phyloP scores from a whole-genome alignment of 30 jellyfish, hydroid and myxozoan genomes.

The Nemopilema nomurai region DNA sequence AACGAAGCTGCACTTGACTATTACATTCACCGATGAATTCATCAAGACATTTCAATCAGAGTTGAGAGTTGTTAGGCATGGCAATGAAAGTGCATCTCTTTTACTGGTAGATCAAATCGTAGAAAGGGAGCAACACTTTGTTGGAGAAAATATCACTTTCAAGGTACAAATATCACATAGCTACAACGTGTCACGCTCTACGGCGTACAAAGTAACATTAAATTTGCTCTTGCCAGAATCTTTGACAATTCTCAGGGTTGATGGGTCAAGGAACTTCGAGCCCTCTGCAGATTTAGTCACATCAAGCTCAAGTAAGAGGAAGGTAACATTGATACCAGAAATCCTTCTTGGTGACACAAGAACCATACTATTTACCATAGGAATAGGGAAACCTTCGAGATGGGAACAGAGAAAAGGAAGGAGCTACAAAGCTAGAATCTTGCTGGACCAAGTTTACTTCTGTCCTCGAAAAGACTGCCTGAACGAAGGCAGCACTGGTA shows the following conservation, averaged over 20 bases:
- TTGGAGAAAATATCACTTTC: constrained; percentile 10
- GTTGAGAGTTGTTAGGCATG: background rate
- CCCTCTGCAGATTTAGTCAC: background rate
- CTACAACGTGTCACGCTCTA: background rate
- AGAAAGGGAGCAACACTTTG: background rate
- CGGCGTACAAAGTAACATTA: constrained; percentile 6
- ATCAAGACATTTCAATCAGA: background rate
- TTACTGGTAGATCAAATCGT: background rate
- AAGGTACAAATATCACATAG: background rate
- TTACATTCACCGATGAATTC: background rate
- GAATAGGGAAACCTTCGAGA: background rate
- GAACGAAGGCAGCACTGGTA: background rate
- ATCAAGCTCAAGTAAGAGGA: background rate
- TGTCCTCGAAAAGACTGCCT: constrained; percentile 17
- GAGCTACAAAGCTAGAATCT: constrained; percentile 3
- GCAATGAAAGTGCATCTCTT: constrained; percentile 13
- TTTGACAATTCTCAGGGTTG: background rate
- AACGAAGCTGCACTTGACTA: background rate
- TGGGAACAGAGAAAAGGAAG: constrained; percentile 7
- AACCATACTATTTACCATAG: background rate
- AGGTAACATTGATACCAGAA: background rate
- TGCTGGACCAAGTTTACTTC: background rate
- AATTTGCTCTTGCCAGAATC: background rate
- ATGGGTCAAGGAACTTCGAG: background rate
- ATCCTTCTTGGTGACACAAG: background rate